Evolutionary conservation across 2,888 invertebrate species (phyloP), one percentile per base, ranked within the genome.

Genomic region (Melipona beecheii): DNA sequence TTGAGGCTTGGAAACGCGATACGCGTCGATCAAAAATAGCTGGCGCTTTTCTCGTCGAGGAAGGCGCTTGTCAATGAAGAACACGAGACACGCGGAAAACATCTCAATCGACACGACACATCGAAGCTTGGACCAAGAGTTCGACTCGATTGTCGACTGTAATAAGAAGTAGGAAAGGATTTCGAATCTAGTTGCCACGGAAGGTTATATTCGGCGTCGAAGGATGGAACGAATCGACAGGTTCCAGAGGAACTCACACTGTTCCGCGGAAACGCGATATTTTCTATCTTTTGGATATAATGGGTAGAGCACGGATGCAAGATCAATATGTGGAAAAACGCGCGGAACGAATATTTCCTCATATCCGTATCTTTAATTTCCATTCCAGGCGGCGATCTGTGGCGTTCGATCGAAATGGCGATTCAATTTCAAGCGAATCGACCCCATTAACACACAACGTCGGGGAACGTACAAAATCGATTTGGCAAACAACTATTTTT

Each of bases 361-460:
- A 24, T 69, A 52, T 56, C 43, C 54, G 75, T 65, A 56, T 27
- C 66, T 56, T 71, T 75, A 75, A 75, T 81, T 54, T 72, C 62
- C 52, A 79, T 74, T 9, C 9, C 64, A 11, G 49, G 49, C 19
- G 17, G 24, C 13, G 50, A 27, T n/a, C 27, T 65, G 17, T 27
- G 5, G n/a, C 65, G 36, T 43, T 58, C 66, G 73, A 43, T 27
- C 31, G 50, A 50, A 68, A 36, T 27, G 15, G 71, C 49, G 54
- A 71, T 81, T 75, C 71, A 82, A 83, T 81, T 75, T 81, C 75
- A 24, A 5, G 24, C 24, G 60, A 43, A 56, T 71, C 60, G 31
- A 27, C 62, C 36, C 19, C 19, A 49, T 65, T 77, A 71, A 60
- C 36, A 36, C 74, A 64, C 36, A 68, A 68, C 71, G 54, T 2